These are phyloP conservation scores for Coenonympha arcania DNA, from an alignment of 2,888 invertebrate genomes.

Conservation along the genomic window DNA sequence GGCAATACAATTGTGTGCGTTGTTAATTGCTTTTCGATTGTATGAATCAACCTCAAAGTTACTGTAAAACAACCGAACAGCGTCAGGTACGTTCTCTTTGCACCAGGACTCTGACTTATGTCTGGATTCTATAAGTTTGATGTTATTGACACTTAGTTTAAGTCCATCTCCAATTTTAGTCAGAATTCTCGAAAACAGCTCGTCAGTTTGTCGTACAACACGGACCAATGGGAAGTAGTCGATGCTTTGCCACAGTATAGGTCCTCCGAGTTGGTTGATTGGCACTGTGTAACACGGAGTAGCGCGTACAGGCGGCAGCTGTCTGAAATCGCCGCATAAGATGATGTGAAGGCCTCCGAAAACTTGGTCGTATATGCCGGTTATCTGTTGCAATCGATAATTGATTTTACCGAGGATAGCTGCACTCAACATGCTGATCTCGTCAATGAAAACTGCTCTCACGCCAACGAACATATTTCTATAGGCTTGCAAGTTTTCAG, in stretches of 20 bases:
- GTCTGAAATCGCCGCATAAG: background rate
- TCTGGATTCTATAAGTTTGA: background rate
- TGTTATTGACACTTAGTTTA: background rate
- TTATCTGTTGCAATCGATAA: background rate
- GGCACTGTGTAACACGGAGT: background rate
- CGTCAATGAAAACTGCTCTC: no score
- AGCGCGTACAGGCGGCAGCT: background rate
- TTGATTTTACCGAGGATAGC: background rate
- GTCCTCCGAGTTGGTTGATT: background rate
- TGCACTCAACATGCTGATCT: background rate
- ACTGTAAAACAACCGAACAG: background rate
- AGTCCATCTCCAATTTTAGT: background rate
- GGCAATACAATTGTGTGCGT: background rate
- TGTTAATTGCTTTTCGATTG: no score
- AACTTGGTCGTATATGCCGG: background rate
- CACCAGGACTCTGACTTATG: background rate
- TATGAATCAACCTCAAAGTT: background rate
- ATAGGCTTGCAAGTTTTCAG: no score
- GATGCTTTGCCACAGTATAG: background rate
- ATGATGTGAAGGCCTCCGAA: background rate
- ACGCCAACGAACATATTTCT: constrained; percentile 39
- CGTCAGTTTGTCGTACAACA: no score
- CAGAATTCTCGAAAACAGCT: background rate
- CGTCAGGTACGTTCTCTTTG: background rate
- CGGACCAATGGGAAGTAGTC: background rate